Evolutionary conservation across 2,888 invertebrate species (phyloP).

Genomic region (Mimumesa dahlbomi): DNA sequence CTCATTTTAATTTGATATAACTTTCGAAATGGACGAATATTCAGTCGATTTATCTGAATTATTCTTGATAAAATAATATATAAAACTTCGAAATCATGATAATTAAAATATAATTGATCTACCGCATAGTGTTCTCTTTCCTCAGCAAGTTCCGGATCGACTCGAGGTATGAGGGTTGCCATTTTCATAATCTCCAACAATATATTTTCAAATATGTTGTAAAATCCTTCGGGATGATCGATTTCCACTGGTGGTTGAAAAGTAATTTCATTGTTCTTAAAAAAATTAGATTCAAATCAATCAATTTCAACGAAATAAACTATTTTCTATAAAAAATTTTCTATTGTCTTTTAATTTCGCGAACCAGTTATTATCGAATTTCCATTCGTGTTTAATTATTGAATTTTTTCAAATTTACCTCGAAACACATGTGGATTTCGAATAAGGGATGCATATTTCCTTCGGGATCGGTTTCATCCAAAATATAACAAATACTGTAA

Average conservation of each 20-base stretch:
- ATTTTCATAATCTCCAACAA: slow-evolving; percentile 90
- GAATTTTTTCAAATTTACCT: too few species aligned
- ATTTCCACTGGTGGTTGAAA: slow-evolving; percentile 88
- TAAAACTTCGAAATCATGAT: not conserved
- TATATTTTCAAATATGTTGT: slow-evolving; percentile 85
- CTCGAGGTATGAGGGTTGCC: slow-evolving; percentile 86
- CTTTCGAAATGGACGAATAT: too few species aligned
- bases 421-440: slow-evolving; percentile 88
- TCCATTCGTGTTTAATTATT: too few species aligned
- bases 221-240: slow-evolving; percentile 85
- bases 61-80: slow-evolving; percentile 13
- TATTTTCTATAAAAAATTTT: too few species aligned
- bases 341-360: too few species aligned
- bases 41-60: too few species aligned
- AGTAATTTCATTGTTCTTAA: slow-evolving; percentile 85
- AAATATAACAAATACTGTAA: slow-evolving; percentile 83
- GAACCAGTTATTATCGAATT: too few species aligned
- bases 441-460: slow-evolving; percentile 86
- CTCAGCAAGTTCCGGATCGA: slow-evolving; percentile 66
- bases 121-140: slow-evolving; percentile 73
- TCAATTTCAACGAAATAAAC: not conserved
- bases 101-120: slow-evolving; percentile 41
- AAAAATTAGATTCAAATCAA: slow-evolving; percentile 81
- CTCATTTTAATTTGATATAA: too few species aligned
- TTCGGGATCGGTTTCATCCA: slow-evolving; percentile 83